Evolutionary conservation across 2,888 invertebrate species (phyloP), one percentile per base, ranked within the genome.

Genomic region (Drosophila tripunctata): DNA sequence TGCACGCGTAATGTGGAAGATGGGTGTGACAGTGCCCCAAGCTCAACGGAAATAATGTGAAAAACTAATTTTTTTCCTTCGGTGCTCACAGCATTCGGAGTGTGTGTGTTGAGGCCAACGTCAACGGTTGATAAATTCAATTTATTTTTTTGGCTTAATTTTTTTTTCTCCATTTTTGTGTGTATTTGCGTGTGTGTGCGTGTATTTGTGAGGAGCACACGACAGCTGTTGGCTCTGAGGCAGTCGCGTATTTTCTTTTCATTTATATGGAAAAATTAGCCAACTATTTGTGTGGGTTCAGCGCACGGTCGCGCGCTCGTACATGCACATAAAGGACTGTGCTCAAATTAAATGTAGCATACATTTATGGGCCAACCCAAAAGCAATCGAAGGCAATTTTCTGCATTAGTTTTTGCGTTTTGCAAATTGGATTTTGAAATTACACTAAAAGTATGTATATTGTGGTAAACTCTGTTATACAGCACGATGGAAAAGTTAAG

Each of bases 51-150:
- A 82, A 71, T 78, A 62, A 82, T 71, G 47, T 66, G 63, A 55
- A 67, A 52, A 75, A 65, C 64, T 71, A 54, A 38, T 43, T 44
- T 43, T 58, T 47, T 47, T 48, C 24, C 24, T 27, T 44, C 5
- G 24, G 24, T 40, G 24, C 52, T 31, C 8, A 27, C n/a, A 47
- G 31, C 35, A 14, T 47, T 63, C 40, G 15, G 35, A 44, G 27
- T 51, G 27, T 27, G 27, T 30, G 35, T 24, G 54, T 38, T 38
- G 52, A 56, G 27, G 48, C 55, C 17, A 56, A 63, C 61, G 67
- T 71, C 75, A 78, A 66, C 76, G 52, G 24, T 67, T 81, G 83
- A 78, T 82, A 85, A 85, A 80, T 85, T 81, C 86, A 85, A 81
- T 81, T 81, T 85, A 80, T 77, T 77, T 80, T 70, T 70, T 75